Evolutionary conservation across 2,888 invertebrate species (phyloP).

Genomic region (Machimus rusticus): DNA sequence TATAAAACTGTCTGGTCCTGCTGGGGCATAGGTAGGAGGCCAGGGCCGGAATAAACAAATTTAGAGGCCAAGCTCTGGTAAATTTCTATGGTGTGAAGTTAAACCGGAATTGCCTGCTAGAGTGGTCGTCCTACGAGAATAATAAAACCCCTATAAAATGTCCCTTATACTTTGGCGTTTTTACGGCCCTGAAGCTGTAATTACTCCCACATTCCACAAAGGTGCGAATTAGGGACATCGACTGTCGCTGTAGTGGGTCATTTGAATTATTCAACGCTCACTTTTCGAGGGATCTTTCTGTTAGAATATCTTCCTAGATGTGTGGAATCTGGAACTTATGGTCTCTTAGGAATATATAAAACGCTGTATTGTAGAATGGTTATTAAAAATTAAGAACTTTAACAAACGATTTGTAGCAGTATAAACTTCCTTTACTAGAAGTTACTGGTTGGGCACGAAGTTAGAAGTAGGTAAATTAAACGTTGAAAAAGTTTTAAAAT

Average conservation of each 20-base stretch:
- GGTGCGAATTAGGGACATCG: neutral
- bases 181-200: neutral
- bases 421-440: neutral
- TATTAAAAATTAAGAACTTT: neutral
- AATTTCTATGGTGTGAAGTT: neutral
- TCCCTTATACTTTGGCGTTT: neutral
- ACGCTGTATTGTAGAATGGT: neutral
- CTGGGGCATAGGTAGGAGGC: neutral
- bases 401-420: neutral
- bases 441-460: too few relatives aligned
- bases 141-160: neutral
- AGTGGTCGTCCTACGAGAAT: neutral
- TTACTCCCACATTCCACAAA: neutral
- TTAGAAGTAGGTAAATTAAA: too few relatives aligned
- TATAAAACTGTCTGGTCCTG: neutral
- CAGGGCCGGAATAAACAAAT: neutral
- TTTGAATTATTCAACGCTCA: neutral
- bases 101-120: neutral
- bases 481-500: too few relatives aligned
- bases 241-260: neutral
- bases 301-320: neutral
- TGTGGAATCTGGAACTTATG: neutral
- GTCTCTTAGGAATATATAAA: neutral
- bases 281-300: neutral
- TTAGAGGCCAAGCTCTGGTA: neutral